Conservation (phyloP, 2,113 vertebrate species). For the Camelus dromedarius region DNA sequence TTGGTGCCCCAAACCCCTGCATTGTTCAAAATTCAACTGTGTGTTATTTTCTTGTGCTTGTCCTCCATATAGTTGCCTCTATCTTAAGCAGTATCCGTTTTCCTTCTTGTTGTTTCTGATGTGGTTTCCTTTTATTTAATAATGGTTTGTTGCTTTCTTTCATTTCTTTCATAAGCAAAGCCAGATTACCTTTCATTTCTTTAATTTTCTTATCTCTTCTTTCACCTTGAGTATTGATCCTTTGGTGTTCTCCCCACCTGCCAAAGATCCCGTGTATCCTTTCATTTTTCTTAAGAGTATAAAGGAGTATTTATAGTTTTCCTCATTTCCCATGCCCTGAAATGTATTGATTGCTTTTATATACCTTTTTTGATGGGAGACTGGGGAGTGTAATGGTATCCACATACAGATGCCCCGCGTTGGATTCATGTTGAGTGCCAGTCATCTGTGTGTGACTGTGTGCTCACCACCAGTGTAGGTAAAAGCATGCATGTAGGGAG, state of each 20-base stretch:
- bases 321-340: not conserved
- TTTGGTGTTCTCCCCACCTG: not conserved
- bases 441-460: not conserved
- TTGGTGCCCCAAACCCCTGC: not conserved
- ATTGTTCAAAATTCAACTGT: not conserved
- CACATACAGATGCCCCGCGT: fast-evolving
- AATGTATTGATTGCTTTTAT: not conserved
- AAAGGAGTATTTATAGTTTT: not conserved
- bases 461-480: not conserved
- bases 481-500: not conserved
- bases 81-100: not conserved
- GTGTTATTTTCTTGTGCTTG: not conserved
- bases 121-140: not conserved
- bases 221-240: not conserved
- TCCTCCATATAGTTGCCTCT: not conserved
- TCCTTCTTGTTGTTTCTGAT: not conserved
- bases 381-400: fast-evolving
- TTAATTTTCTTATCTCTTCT: not conserved
- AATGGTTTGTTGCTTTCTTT: not conserved
- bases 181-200: not conserved
- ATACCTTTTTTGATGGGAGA: not conserved
- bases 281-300: not conserved
- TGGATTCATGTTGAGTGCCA: too few species aligned
- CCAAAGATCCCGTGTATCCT: not conserved
- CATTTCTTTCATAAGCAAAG: not conserved